phyloP scores from a whole-genome alignment of 2,888 invertebrate species.

The Leucoma salicis region DNA sequence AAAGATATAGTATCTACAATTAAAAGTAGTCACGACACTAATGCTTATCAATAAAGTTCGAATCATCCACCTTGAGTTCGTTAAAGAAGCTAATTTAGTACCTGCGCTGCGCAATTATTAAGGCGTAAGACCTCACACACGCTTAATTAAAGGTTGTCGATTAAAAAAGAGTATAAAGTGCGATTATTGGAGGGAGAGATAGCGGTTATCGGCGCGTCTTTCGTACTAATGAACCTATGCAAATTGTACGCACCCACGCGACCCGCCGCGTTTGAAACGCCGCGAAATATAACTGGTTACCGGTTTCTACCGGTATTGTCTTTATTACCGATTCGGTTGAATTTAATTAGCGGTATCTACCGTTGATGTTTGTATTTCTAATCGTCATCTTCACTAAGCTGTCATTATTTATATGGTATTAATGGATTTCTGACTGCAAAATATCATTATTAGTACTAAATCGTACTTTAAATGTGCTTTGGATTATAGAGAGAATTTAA shows the following conservation, averaged over 20 bases:
- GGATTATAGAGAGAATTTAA: too few relatives aligned
- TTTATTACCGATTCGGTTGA: slow-evolving; percentile 34
- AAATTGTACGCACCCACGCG: slow-evolving; percentile 49
- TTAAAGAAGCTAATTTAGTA: slow-evolving; percentile 40
- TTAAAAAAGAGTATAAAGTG: slow-evolving; percentile 36
- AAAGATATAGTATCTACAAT: slow-evolving; percentile 32
- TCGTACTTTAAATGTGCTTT: too few relatives aligned
- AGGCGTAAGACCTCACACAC: slow-evolving; percentile 70
- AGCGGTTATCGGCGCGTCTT: slow-evolving; percentile 40
- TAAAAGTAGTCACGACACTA: slow-evolving; percentile 33
- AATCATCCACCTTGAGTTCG: slow-evolving; percentile 10
- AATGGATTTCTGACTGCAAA: too few relatives aligned
- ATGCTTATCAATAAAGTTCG: slow-evolving; percentile 26
- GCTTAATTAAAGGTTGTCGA: slow-evolving; percentile 58
- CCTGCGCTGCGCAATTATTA: slow-evolving; percentile 53
- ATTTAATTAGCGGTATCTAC: slow-evolving; percentile 25
- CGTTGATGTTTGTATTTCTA: too few relatives aligned
- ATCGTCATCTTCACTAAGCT: too few relatives aligned
- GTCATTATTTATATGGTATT: too few relatives aligned
- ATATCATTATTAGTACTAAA: too few relatives aligned
- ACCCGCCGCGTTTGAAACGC: slow-evolving; percentile 29
- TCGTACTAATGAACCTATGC: slow-evolving; percentile 61
- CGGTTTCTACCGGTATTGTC: slow-evolving; percentile 33
- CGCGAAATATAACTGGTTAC: slow-evolving; percentile 30
- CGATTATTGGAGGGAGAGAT: slow-evolving; percentile 38